phyloP scores from a whole-genome alignment of 2,888 invertebrate genomes.

The Lochmaea capreae region DNA sequence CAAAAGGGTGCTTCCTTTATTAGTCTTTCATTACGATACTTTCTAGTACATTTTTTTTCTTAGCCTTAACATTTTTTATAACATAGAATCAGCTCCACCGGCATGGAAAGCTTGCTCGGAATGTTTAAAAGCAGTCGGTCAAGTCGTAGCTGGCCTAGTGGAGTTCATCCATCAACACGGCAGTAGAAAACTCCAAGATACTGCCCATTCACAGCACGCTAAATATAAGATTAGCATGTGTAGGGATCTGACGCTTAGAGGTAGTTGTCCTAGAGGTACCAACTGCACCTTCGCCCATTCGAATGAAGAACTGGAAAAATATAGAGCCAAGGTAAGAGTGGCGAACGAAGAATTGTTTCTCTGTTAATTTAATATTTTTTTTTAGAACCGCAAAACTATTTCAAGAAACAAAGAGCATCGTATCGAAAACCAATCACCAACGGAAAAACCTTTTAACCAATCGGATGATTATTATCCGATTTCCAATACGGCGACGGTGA shows the following conservation, averaged over 20 bases:
- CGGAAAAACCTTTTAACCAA: conserved; percentile 57
- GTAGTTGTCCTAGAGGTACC: conserved; percentile 86
- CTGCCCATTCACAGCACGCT: conserved; percentile 71
- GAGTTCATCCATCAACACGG: conserved; percentile 83
- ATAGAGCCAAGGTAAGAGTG: conserved; percentile 47
- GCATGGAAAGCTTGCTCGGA: conserved; percentile 74
- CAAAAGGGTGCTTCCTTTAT: too few relatives aligned
- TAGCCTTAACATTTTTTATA: conserved; percentile 39
- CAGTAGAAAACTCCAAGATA: conserved; percentile 73
- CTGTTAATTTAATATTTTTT: conserved; percentile 20
- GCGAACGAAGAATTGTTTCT: too few relatives aligned
- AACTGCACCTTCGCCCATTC: conserved; percentile 94
- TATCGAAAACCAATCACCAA: conserved; percentile 60
- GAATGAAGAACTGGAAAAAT: conserved; percentile 90
- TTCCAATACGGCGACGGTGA: conserved; percentile 54
- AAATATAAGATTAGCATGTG: conserved; percentile 94
- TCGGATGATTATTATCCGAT: conserved; percentile 61
- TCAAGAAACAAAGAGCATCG: conserved; percentile 59
- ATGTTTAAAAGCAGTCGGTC: conserved; percentile 76
- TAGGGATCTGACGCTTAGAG: conserved; percentile 81
- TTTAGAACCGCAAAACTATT: conserved; percentile 68
- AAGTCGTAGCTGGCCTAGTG: conserved; percentile 81
- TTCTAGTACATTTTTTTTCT: conserved; percentile 1
- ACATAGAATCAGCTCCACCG: conserved; percentile 71
- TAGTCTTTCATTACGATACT: too few relatives aligned